A percentile compares a stretch with the other conserved stretches of the same genome.
These are phyloP conservation scores for Penaeus japonicus DNA, from an alignment of 1,140 invertebrate genomes.

Conservation along the genomic window DNA sequence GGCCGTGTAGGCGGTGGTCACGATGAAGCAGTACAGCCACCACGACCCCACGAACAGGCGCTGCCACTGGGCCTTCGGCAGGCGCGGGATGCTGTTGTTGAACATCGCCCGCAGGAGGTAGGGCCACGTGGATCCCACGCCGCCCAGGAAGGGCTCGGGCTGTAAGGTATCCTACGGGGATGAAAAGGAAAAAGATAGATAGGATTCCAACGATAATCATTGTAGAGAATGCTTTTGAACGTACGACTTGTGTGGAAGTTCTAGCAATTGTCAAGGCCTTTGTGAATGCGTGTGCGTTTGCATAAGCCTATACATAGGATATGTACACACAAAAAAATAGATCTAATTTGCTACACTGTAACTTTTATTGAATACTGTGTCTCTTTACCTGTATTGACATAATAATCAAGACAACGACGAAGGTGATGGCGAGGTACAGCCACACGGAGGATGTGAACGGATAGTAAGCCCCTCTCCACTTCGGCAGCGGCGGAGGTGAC, in stretches of 20 bases:
- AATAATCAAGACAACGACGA: background rate
- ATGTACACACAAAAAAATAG: background rate
- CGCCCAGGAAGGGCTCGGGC: background rate
- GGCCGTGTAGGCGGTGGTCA: constrained; percentile 41
- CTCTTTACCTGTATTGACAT: background rate
- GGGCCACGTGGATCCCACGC: background rate
- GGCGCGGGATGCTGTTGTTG: constrained; percentile 14
- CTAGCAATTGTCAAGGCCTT: background rate
- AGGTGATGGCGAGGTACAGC: background rate
- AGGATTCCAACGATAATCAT: no score
- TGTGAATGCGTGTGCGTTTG: background rate
- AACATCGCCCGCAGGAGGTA: constrained; percentile 9
- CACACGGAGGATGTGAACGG: constrained; percentile 17
- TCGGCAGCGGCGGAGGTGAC: constrained; percentile 34
- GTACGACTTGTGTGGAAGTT: no score
- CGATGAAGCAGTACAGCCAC: constrained; percentile 26
- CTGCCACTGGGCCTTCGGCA: background rate
- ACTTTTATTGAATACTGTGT: background rate
- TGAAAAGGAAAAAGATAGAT: no score
- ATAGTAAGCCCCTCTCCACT: constrained; percentile 32
- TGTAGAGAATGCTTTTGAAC: no score
- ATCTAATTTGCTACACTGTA: background rate
- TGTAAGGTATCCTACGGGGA: background rate
- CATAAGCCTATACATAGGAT: no score
- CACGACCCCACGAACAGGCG: constrained; percentile 16